A percentile compares a stretch with the other conserved stretches of the same genome.
These are phyloP conservation scores for Bostrychus sinensis DNA, from an alignment of 2,113 vertebrate genomes.

Conservation along the genomic window DNA sequence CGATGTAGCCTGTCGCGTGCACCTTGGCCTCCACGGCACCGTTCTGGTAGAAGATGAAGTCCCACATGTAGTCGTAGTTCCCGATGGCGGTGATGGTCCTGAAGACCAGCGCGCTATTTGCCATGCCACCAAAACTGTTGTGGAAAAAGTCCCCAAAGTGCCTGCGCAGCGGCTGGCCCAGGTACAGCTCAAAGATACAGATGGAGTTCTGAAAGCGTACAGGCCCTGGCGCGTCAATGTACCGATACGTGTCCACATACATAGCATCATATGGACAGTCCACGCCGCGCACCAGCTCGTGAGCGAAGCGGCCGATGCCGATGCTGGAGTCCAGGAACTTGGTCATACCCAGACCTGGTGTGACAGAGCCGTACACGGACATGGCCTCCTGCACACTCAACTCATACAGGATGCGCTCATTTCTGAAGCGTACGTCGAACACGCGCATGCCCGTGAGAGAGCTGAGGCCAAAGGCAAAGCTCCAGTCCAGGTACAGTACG, in stretches of 20 bases:
- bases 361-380: conserved; percentile 86
- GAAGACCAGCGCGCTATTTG: conserved; percentile 84
- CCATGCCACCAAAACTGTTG: conserved; percentile 83
- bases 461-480: conserved; percentile 87
- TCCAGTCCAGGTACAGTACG: conserved; percentile 85
- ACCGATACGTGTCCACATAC: conserved; percentile 78
- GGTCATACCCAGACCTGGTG: conserved; percentile 82
- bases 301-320: conserved; percentile 83
- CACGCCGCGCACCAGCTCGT: conserved; percentile 84
- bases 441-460: conserved; percentile 82
- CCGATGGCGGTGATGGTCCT: conserved; percentile 85
- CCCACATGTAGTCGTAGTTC: conserved; percentile 89
- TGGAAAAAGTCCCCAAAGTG: conserved; percentile 85
- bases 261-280: conserved; percentile 86
- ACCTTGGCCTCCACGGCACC: conserved; percentile 88
- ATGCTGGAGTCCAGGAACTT: conserved; percentile 88
- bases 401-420: conserved; percentile 85
- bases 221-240: conserved; percentile 68
- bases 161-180: conserved; percentile 84
- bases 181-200: conserved; percentile 89
- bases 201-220: conserved; percentile 77
- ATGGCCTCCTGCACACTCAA: conserved; percentile 89
- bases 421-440: conserved; percentile 84
- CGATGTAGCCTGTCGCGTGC: conserved; percentile 85
- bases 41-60: conserved; percentile 88